A percentile compares a stretch with the other conserved stretches of the same genome.
Evolutionary conservation across 2,113 vertebrate species (phyloP).

Genomic region (Zosterops hypoxanthus): DNA sequence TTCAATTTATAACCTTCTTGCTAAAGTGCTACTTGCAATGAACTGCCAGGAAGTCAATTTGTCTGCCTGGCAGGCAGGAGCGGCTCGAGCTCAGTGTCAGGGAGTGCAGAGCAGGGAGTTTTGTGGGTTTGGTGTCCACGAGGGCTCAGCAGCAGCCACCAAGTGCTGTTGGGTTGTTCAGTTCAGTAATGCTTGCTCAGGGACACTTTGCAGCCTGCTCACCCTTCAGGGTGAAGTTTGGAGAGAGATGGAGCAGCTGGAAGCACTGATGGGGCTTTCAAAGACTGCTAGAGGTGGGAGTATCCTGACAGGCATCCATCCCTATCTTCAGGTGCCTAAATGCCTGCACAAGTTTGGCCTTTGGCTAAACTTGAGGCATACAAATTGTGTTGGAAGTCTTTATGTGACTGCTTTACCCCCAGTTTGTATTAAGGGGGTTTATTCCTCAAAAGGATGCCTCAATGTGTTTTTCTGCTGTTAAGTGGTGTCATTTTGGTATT

Average conservation of each 20-base stretch:
- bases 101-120: rapidly evolving
- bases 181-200: neutral
- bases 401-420: neutral
- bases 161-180: neutral
- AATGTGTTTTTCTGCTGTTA: neutral
- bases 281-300: neutral
- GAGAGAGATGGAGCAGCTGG: neutral
- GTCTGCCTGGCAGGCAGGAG: neutral
- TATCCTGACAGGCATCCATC: neutral
- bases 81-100: rapidly evolving
- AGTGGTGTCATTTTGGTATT: neutral
- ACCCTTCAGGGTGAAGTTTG: neutral
- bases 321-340: neutral
- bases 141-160: neutral
- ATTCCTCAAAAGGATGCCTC: neutral
- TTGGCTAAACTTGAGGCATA: neutral
- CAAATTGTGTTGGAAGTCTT: neutral
- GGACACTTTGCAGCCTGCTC: neutral
- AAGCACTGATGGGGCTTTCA: rapidly evolving
- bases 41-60: neutral
- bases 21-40: neutral
- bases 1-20: neutral
- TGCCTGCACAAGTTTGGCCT: neutral
- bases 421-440: neutral
- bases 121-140: rapidly evolving